phyloP scores from a whole-genome alignment of 1,140 invertebrate species.

The Laupala kohalensis region DNA sequence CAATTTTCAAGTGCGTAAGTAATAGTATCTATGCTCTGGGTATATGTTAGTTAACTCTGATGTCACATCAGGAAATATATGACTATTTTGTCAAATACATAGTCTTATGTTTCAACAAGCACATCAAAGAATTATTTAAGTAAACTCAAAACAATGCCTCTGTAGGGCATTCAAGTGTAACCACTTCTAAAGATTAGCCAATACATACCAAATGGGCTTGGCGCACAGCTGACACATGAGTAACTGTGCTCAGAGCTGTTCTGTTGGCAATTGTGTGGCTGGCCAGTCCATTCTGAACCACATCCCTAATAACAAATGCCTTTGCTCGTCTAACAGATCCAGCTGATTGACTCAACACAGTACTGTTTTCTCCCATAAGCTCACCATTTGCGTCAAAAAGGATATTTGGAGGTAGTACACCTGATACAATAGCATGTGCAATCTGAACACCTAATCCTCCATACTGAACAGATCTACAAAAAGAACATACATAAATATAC shows the following conservation, averaged over 20 bases:
- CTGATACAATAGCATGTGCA: slow-evolving; percentile 27
- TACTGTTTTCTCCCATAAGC: slow-evolving; percentile 25
- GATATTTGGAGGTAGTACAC: slow-evolving; percentile 28
- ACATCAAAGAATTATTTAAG: not conserved
- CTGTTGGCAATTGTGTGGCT: slow-evolving; percentile 18
- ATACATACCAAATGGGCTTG: slow-evolving; percentile 6
- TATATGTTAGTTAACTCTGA: not conserved
- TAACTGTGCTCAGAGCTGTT: slow-evolving; percentile 15
- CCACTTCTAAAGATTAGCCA: too few relatives aligned
- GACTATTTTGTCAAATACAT: not conserved
- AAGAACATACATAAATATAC: too few relatives aligned
- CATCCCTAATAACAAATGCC: slow-evolving; percentile 16
- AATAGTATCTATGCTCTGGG: not conserved
- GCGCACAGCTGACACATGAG: slow-evolving; percentile 10
- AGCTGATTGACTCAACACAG: slow-evolving; percentile 22
- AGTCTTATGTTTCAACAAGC: not conserved
- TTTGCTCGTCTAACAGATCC: slow-evolving; percentile 19
- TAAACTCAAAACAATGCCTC: too few relatives aligned
- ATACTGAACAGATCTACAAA: slow-evolving; percentile 31
- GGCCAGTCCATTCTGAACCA: slow-evolving; percentile 15
- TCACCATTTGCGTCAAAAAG: slow-evolving; percentile 30
- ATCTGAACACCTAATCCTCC: slow-evolving; percentile 35
- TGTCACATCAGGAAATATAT: not conserved
- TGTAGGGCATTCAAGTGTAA: too few relatives aligned
- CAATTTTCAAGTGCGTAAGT: too few relatives aligned